Conservation (phyloP, 1,140 invertebrate genomes). For the Planococcus citri region DNA sequence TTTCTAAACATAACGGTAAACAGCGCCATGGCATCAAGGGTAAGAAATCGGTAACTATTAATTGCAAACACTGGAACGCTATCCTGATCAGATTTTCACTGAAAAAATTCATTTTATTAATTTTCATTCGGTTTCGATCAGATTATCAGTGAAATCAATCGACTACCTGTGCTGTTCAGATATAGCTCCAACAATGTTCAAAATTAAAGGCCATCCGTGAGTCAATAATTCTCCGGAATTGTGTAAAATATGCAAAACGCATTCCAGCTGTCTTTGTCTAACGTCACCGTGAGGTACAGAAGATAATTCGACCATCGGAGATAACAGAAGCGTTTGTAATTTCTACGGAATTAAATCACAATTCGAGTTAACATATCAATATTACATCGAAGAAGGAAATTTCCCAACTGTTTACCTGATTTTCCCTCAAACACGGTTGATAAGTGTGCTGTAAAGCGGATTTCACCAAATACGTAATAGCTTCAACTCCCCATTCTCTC, state of each 20-base stretch:
- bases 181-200: constrained; percentile 88
- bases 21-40: constrained; percentile 76
- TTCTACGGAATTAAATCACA: constrained; percentile 45
- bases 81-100: constrained; percentile 83
- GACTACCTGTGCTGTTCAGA: constrained; percentile 77
- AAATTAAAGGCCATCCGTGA: constrained; percentile 87
- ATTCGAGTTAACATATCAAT: too few relatives aligned
- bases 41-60: constrained; percentile 93
- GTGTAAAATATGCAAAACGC: constrained; percentile 83
- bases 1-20: constrained; percentile 81
- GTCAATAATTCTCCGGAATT: constrained; percentile 79
- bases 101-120: constrained; percentile 24
- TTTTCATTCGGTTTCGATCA: neutral
- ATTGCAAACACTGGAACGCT: constrained; percentile 89
- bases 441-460: constrained; percentile 81
- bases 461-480: constrained; percentile 87
- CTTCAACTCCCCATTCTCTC: constrained; percentile 95
- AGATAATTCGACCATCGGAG: constrained; percentile 80
- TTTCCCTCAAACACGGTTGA: constrained; percentile 66
- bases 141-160: neutral
- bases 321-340: constrained; percentile 69
- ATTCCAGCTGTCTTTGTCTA: constrained; percentile 86
- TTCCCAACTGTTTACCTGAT: constrained; percentile 46
- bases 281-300: constrained; percentile 83
- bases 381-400: too few relatives aligned